phyloP scores from a whole-genome alignment of 2,113 vertebrate species.

The Coptodon rendalli region DNA sequence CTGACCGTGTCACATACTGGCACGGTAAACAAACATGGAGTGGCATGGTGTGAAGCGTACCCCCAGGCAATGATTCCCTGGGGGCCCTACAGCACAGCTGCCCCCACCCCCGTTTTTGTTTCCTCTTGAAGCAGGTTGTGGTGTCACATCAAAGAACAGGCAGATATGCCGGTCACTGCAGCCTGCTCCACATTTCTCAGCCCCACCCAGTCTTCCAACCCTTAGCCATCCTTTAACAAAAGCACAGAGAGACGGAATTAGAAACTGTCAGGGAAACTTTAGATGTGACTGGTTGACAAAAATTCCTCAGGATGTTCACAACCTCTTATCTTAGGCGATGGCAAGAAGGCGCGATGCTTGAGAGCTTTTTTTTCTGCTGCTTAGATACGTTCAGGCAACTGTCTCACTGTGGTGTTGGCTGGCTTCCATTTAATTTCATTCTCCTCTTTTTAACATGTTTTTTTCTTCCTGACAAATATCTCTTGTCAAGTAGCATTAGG shows the following conservation, averaged over 20 bases:
- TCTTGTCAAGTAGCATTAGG: conserved; percentile 54
- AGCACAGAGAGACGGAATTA: conserved; percentile 30
- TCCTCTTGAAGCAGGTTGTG: background rate
- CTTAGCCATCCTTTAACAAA: background rate
- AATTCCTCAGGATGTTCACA: conserved; percentile 10
- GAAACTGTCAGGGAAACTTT: conserved; percentile 43
- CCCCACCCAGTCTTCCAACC: background rate
- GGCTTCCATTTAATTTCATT: conserved; percentile 25
- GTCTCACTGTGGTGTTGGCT: conserved; percentile 22
- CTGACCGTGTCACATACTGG: conserved; percentile 55
- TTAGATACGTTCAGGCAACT: background rate
- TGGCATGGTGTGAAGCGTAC: conserved; percentile 54
- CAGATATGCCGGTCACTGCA: background rate
- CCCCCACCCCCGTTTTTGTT: background rate
- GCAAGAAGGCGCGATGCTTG: background rate
- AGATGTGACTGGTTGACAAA: conserved; percentile 21
- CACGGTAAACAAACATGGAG: conserved; percentile 54
- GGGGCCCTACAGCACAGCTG: conserved; percentile 18
- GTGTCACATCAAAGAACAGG: background rate
- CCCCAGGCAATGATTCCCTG: conserved; percentile 15
- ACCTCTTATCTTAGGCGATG: conserved; percentile 4
- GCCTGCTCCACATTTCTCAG: background rate
- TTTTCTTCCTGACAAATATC: conserved; percentile 21
- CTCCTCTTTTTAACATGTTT: conserved; percentile 23
- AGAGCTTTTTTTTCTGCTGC: conserved; percentile 26